phyloP scores from a whole-genome alignment of 2,888 invertebrate species.

The Nebria brevicollis region DNA sequence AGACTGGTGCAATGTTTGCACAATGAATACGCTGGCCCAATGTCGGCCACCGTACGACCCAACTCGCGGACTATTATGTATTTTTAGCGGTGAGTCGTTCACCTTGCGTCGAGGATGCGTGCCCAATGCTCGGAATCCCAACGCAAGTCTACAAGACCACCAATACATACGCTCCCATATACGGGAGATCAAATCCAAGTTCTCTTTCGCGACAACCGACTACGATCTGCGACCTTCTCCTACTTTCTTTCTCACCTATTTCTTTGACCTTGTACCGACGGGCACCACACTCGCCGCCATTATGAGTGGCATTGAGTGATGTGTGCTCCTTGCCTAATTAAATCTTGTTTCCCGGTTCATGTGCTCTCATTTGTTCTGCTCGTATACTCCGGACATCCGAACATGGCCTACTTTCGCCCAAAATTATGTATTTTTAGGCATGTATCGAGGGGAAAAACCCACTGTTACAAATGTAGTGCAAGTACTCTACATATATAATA shows the following conservation, averaged over 20 bases:
- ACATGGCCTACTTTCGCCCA: background rate
- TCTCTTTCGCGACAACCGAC: background rate
- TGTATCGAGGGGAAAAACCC: background rate
- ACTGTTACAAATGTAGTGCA: background rate
- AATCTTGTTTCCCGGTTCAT: background rate
- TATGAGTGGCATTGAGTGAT: background rate
- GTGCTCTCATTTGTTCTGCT: background rate
- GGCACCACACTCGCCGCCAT: background rate
- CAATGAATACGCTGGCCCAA: background rate
- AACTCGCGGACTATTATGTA: slow-evolving; percentile 17
- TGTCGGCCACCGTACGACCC: background rate
- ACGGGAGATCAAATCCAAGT: slow-evolving; percentile 2
- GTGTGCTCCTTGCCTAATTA: background rate
- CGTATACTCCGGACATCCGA: background rate
- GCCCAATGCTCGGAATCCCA: slow-evolving; percentile 3
- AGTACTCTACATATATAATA: background rate
- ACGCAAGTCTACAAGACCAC: background rate
- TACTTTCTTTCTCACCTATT: slow-evolving; percentile 16
- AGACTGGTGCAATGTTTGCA: slow-evolving; percentile 1
- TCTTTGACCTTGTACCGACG: background rate
- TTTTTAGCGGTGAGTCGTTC: slow-evolving; percentile 43
- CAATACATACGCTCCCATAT: background rate
- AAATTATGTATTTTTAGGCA: background rate
- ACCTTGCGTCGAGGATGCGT: slow-evolving; percentile 28
- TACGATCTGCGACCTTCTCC: slow-evolving; percentile 12